Base-by-base conservation (phyloP, 2,113 vertebrate genomes). In the Zosterops hypoxanthus region DNA sequence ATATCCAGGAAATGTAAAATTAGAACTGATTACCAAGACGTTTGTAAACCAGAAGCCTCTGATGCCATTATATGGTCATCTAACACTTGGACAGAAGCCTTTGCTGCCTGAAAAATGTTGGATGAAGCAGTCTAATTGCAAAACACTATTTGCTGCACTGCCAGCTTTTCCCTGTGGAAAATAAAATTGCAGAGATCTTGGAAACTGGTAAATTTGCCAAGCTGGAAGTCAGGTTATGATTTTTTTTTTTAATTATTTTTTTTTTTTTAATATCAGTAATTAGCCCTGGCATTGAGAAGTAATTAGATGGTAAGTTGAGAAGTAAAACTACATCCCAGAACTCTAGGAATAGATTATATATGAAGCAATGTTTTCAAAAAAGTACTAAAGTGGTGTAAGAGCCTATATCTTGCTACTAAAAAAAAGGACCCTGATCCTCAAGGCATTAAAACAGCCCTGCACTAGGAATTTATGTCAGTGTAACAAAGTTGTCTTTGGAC, bases 1-100 rank as follows among this genome's bases (percentile, higher is more conserved):
- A 80, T 56, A 82, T 64, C 79, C 93, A 95, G 94, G 92, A 96
- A 96, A 93, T 88, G 81, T 91, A 97, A 97, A 97, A 97, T 96
- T 96, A 96, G 95, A 97, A 95, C 65, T 94, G 78, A 95, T 94
- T 95, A 91, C 90, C 79, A 73, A 57, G 87, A 95, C 33, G 1
- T 96, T 94, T 95, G 89, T 86, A 88, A 95, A 96, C 60, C 95
- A 95, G 89, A 95, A 80, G 68, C 84, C 91, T 86, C 96, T 82
- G 94, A 71, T 90, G 95, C 92, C 95, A 82, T 94, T 92, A 82
- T 75, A 72, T 34, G 91, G 91, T 82, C 86, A 95, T 94, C 92
- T 96, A 80, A 80, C 33, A 83, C 57, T 95, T 96, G 96, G 94
- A 95, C 89, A 82, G 85, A 96, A 96, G 94, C 95, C 92, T 91